Evolutionary conservation across 2,113 vertebrate genomes (phyloP), one percentile per base, ranked within the genome.

Genomic region (Andinoacara biseriatus): DNA sequence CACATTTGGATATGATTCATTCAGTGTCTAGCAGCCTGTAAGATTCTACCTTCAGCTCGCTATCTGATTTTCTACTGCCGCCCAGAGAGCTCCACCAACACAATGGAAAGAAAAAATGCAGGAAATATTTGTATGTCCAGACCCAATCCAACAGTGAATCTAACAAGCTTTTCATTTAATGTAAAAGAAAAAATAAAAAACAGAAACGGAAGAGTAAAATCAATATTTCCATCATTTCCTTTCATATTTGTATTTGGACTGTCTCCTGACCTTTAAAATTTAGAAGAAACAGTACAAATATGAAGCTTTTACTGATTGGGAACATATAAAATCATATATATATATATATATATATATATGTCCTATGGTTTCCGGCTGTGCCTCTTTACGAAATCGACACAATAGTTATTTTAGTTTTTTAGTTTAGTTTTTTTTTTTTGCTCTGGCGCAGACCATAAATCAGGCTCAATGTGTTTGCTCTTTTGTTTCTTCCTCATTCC

Each of bases 1-100:
- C 79, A 76, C 79, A 81, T 79, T 67, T 58, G 40, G 35, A 78
- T 80, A 78, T 49, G 74, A 20, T 62, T 35, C 67, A 58, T 85
- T 84, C 61, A 40, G 61, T 72, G 40, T 74, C 65, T 74, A 60
- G 58, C 58, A 80, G 80, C 46, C 65, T 14, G 24, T 78, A 43
- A 29, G 40, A 69, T 49, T 49, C 24, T 31, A 0, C 24, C 17
- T 52, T 49, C 5, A 2, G 49, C 49, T 52, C 6, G 7, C 17
- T 18, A 1, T 52, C 1, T 1, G 9, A 52, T 69, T 69, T 49
- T 4, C 65, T 52, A 6, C 24, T 6, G 49, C 18, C 5, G 17
- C 49, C 17, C 49, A 18, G 46, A 49, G 46, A 49, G 24, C 15
- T 69, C 43, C 11, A 24, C 1, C 6, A 33, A 2, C 63, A 69